Evolutionary conservation across 2,888 invertebrate genomes (phyloP).

Genomic region (Uloborus plumipes): DNA sequence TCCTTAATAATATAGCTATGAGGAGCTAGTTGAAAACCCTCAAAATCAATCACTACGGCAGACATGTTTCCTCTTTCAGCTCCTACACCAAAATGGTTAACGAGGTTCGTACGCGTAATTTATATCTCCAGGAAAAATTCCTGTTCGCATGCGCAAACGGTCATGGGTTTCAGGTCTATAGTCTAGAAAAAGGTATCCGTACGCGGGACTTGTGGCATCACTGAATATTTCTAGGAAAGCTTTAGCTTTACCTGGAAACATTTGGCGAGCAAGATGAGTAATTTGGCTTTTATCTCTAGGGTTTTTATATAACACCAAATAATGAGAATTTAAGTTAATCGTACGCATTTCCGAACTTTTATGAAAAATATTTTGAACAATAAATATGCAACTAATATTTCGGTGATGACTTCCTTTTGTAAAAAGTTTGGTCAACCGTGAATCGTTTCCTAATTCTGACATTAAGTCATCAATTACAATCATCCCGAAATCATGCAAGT

Average conservation of each 20-base stretch:
- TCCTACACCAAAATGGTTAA: background rate
- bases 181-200: background rate
- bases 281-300: constrained; percentile 5
- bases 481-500: background rate
- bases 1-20: background rate
- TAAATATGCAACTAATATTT: constrained; percentile 22
- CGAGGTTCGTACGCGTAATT: constrained; percentile 12
- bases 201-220: background rate
- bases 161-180: background rate
- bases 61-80: background rate
- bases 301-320: constrained; percentile 8
- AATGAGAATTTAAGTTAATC: constrained; percentile 25
- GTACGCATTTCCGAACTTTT: constrained; percentile 19
- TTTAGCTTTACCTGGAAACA: constrained; percentile 9
- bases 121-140: constrained; percentile 3
- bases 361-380: constrained; percentile 26
- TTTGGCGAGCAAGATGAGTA: constrained; percentile 6
- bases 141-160: background rate
- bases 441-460: constrained; percentile 4
- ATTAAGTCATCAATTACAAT: constrained; percentile 24
- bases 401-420: constrained; percentile 31
- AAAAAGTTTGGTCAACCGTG: constrained; percentile 16
- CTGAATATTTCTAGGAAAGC: constrained; percentile 11
- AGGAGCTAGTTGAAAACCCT: background rate
- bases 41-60: background rate